Evolutionary conservation across 2,797 vertebrate genomes (phyloP).

Genomic region (Dipus sagitta): DNA sequence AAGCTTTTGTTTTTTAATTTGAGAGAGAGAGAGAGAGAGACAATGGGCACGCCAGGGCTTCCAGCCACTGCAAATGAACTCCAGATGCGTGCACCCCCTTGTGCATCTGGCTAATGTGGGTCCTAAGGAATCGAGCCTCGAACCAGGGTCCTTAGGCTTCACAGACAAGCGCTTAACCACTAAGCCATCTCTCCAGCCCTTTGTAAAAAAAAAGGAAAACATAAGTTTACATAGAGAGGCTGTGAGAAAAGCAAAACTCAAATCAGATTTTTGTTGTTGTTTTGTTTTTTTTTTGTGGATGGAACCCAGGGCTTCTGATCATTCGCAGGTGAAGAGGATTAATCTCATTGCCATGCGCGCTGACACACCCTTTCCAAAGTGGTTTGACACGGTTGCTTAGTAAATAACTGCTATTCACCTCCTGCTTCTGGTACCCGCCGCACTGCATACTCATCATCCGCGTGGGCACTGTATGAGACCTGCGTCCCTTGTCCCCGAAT

Average conservation of each 20-base stretch:
- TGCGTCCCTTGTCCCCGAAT: not conserved
- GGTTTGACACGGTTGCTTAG: constrained; percentile 68
- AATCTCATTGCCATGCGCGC: constrained; percentile 75
- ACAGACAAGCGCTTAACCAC: too few relatives aligned
- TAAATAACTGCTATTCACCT: constrained; percentile 65
- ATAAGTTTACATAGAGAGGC: constrained; percentile 73
- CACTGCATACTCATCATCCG: constrained; percentile 81
- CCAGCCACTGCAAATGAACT: too few relatives aligned
- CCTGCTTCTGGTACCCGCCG: constrained; percentile 48
- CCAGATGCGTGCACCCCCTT: too few relatives aligned
- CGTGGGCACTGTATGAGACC: constrained; percentile 49
- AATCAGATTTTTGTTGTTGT: constrained; percentile 12
- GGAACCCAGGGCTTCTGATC: constrained; percentile 71
- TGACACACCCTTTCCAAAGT: constrained; percentile 81
- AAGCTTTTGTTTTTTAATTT: too few relatives aligned
- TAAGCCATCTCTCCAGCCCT: constrained; percentile 47
- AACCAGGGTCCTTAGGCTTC: too few relatives aligned
- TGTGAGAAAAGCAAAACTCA: constrained; percentile 67
- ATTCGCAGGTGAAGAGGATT: constrained; percentile 82
- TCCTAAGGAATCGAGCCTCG: too few relatives aligned
- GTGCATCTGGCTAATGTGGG: too few relatives aligned
- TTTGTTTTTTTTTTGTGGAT: constrained; percentile 58
- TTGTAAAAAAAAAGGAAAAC: constrained; percentile 30
- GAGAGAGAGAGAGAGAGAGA: too few relatives aligned
- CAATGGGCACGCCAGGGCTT: too few relatives aligned